phyloP scores from a whole-genome alignment of 2,797 vertebrate species.

The Gastrophryne carolinensis region DNA sequence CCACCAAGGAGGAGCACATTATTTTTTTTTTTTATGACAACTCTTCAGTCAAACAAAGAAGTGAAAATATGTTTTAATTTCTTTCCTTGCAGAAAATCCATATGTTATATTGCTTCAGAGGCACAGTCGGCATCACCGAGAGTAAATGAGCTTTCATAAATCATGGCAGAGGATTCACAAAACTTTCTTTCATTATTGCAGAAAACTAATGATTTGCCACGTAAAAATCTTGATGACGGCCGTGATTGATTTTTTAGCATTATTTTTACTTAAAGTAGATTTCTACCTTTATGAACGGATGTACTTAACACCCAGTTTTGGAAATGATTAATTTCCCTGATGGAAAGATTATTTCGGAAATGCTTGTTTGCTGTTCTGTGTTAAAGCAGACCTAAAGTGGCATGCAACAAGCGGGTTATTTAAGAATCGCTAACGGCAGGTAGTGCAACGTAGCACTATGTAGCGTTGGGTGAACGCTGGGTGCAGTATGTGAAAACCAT shows the following conservation, averaged over 20 bases:
- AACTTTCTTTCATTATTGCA: not conserved
- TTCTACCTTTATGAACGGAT: too few relatives aligned
- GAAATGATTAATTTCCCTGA: too few relatives aligned
- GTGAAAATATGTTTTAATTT: slow-evolving; percentile 37
- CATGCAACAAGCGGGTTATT: too few relatives aligned
- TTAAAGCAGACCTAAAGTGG: too few relatives aligned
- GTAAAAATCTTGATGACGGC: not conserved
- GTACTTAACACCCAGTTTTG: too few relatives aligned
- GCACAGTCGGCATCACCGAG: not conserved
- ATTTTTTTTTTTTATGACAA: slow-evolving; percentile 16
- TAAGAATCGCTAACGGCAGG: too few relatives aligned
- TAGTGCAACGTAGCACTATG: too few relatives aligned
- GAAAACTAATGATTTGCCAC: slow-evolving; percentile 6
- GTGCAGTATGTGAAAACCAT: too few relatives aligned
- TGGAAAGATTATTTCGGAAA: too few relatives aligned
- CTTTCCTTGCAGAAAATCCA: slow-evolving; percentile 23
- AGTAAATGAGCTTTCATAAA: slow-evolving; percentile 27
- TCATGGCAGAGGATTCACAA: not conserved
- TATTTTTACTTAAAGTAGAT: not conserved
- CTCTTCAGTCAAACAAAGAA: slow-evolving; percentile 24
- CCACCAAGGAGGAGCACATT: slow-evolving; percentile 11
- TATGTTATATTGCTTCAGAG: slow-evolving; percentile 23
- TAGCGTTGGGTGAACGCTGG: too few relatives aligned
- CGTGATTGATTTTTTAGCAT: not conserved
- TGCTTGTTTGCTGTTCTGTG: too few relatives aligned